phyloP scores from a whole-genome alignment of 2,113 vertebrate species.

The Callocephalon fimbriatum region DNA sequence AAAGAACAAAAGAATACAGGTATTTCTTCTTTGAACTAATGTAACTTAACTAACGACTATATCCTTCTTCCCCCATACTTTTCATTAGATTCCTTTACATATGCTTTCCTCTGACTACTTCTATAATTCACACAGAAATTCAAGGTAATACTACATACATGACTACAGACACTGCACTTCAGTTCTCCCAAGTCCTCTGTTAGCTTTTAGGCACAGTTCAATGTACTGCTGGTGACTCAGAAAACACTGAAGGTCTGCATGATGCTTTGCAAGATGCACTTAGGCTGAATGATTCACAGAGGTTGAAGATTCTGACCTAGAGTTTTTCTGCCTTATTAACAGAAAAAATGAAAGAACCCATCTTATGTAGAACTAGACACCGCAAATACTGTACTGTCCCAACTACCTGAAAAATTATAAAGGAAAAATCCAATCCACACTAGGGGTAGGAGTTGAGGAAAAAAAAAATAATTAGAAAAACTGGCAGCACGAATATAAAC shows the following conservation, averaged over 20 bases:
- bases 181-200: background rate
- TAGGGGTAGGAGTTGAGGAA: background rate
- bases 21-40: background rate
- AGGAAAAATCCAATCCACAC: background rate
- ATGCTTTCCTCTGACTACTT: background rate
- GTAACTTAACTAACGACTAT: background rate
- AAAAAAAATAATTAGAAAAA: background rate
- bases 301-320: background rate
- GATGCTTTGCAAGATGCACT: background rate
- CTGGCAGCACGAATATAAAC: background rate
- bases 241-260: background rate
- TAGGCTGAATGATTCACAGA: background rate
- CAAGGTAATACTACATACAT: too few species aligned
- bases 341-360: background rate
- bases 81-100: background rate
- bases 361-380: background rate
- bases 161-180: background rate
- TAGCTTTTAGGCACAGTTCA: background rate
- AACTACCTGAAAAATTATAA: background rate
- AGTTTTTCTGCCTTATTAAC: background rate
- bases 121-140: background rate
- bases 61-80: background rate
- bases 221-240: background rate
- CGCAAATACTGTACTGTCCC: background rate
- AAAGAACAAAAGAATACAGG: background rate